Conservation (phyloP, 2,113 vertebrate genomes). For the Brachionichthys hirsutus region DNA sequence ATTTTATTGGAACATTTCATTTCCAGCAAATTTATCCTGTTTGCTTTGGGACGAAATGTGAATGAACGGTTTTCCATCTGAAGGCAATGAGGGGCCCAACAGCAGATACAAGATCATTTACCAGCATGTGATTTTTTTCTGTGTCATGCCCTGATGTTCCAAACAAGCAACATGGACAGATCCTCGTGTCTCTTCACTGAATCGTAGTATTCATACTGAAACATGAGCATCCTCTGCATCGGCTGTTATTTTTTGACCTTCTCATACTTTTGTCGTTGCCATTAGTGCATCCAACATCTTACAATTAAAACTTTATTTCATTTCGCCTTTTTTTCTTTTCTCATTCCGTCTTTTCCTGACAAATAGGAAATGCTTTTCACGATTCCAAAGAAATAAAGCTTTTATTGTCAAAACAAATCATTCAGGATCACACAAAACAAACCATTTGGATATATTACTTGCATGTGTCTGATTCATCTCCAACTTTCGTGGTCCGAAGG, state of each 20-base stretch:
- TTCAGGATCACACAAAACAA: conserved; percentile 25
- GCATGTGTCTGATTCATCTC: conserved; percentile 25
- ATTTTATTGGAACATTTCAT: conserved; percentile 41
- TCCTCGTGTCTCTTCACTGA: conserved; percentile 20
- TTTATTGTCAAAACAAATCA: conserved; percentile 37
- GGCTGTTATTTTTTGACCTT: conserved; percentile 12
- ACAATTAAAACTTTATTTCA: conserved; percentile 4
- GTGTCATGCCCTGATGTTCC: conserved; percentile 51
- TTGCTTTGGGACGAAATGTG: conserved; percentile 54
- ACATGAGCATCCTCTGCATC: conserved; percentile 10
- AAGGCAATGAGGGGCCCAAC: conserved; percentile 32
- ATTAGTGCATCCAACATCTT: no score
- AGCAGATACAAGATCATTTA: conserved; percentile 40
- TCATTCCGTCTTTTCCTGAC: no score
- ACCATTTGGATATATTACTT: conserved; percentile 19
- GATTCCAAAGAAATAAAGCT: no score
- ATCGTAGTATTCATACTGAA: conserved; percentile 6
- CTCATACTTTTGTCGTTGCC: conserved; percentile 10
- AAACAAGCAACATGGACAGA: conserved; percentile 23
- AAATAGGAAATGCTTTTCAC: no score
- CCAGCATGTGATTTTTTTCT: conserved; percentile 55
- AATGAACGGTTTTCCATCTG: conserved; percentile 53
- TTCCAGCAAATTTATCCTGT: conserved; percentile 54
- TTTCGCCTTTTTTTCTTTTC: background rate
- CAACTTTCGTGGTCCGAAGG: background rate